Evolutionary conservation across 2,113 vertebrate genomes (phyloP).

Genomic region (Aldabrachelys gigantea): DNA sequence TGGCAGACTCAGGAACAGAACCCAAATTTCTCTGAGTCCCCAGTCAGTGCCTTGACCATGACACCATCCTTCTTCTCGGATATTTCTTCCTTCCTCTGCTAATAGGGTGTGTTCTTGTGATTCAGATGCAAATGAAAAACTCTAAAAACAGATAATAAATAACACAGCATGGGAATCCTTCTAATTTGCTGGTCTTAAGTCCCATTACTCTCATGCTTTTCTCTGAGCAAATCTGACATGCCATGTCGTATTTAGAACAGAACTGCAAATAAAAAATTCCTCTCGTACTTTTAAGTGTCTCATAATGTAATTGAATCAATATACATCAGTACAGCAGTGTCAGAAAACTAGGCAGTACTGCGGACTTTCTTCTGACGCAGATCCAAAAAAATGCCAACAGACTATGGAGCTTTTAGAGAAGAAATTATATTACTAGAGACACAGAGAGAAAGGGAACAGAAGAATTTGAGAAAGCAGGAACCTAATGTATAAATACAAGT

Average conservation of each 20-base stretch:
- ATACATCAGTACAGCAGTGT: neutral
- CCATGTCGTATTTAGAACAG: neutral
- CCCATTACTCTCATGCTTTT: neutral
- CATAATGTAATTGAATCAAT: neutral
- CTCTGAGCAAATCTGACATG: neutral
- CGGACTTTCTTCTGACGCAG: neutral
- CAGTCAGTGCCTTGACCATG: neutral
- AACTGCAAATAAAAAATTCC: neutral
- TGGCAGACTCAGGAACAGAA: neutral
- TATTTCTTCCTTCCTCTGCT: neutral
- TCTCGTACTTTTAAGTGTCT: neutral
- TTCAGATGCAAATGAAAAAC: neutral
- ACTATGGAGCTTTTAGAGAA: fast-evolving
- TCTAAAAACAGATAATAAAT: neutral
- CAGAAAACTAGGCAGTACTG: neutral
- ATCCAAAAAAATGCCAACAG: neutral
- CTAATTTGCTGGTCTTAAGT: neutral
- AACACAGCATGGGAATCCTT: neutral
- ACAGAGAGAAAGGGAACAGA: neutral
- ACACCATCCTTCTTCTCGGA: neutral
- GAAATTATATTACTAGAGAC: neutral
- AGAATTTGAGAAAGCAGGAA: neutral
- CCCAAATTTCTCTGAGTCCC: neutral
- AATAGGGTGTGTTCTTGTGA: neutral
- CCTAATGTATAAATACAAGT: neutral